phyloP scores from a whole-genome alignment of 2,797 vertebrate species.

The Buphagus erythrorhynchus region DNA sequence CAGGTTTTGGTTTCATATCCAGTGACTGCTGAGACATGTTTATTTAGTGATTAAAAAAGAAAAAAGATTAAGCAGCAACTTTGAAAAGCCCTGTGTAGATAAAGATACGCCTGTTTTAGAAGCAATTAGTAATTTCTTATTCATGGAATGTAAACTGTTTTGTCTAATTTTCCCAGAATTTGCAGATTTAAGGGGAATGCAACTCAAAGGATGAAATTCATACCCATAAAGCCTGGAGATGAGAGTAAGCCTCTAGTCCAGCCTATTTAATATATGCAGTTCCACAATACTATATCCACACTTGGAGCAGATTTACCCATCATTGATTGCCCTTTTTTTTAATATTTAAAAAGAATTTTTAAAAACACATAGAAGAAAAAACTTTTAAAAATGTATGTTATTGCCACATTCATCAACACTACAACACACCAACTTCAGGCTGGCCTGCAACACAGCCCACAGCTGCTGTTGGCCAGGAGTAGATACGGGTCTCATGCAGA shows the following conservation, averaged over 20 bases:
- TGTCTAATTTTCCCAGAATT: constrained; percentile 29
- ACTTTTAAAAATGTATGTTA: background rate
- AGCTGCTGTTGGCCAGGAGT: background rate
- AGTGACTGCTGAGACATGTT: constrained; percentile 25
- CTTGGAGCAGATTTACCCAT: background rate
- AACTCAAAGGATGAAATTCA: constrained; percentile 15
- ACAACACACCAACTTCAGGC: background rate
- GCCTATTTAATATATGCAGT: background rate
- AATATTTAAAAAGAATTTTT: background rate
- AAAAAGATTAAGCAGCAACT: constrained; percentile 52
- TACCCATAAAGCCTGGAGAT: background rate
- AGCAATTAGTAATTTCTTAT: constrained; percentile 54
- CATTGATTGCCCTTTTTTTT: background rate
- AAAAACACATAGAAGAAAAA: background rate
- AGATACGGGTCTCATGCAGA: rapidly evolving
- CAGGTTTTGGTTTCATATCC: constrained; percentile 53
- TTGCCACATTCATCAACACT: background rate
- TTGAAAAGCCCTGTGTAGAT: constrained; percentile 45
- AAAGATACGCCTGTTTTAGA: constrained; percentile 35
- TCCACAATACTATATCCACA: background rate
- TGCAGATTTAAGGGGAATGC: constrained; percentile 2
- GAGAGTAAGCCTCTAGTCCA: background rate
- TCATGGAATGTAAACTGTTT: constrained; percentile 31
- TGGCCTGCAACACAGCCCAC: background rate
- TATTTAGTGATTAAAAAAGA: constrained; percentile 57